Percentiles rank a stretch among this genome's conserved stretches.
Evolutionary conservation across 2,888 invertebrate species (phyloP).

Genomic region (Amblyjoppa proteus): DNA sequence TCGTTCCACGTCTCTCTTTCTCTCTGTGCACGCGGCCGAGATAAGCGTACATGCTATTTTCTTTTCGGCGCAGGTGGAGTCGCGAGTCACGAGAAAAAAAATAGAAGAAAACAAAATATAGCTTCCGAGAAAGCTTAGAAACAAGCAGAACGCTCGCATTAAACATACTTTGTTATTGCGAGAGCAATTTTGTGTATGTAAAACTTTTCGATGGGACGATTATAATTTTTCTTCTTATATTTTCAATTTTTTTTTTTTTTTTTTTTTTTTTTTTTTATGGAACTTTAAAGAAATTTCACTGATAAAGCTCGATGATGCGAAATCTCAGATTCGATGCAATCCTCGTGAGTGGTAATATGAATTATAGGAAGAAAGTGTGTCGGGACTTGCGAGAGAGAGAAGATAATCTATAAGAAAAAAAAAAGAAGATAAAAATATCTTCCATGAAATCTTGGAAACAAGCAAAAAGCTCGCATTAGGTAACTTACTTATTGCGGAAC

Average conservation of each 20-base stretch:
- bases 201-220: background rate
- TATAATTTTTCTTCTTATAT: background rate
- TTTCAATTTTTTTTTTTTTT: background rate
- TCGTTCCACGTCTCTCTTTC: background rate
- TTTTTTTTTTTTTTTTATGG: background rate
- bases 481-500: background rate
- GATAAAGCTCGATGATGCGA: background rate
- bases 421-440: background rate
- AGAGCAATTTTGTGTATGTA: background rate
- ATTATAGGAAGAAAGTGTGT: no score
- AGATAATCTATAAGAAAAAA: background rate
- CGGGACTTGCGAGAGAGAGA: no score
- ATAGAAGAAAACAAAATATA: background rate
- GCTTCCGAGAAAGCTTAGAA: background rate
- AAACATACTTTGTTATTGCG: background rate
- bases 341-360: background rate
- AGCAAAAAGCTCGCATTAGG: background rate
- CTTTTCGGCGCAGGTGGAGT: background rate
- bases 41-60: conserved; percentile 8
- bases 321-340: background rate
- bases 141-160: background rate
- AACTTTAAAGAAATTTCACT: no score
- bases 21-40: background rate
- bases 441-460: background rate
- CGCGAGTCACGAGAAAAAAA: background rate